A percentile compares a stretch with the other conserved stretches of the same genome.
These are phyloP conservation scores for Gouania willdenowi DNA, from an alignment of 2,797 vertebrate species.

Conservation along the genomic window DNA sequence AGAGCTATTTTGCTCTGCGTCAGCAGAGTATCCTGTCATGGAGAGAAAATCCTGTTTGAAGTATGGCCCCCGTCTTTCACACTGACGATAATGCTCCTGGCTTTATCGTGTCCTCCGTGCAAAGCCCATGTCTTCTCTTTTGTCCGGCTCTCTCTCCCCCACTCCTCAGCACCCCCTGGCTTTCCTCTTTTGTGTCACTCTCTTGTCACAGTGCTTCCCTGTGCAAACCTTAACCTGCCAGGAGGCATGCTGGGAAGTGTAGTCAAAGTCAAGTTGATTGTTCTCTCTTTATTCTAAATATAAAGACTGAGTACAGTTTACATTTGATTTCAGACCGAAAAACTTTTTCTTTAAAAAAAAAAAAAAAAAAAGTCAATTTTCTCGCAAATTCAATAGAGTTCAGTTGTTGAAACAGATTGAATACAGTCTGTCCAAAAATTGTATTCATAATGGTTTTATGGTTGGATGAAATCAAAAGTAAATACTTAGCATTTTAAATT, in stretches of 20 bases:
- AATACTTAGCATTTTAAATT: slow-evolving; percentile 78
- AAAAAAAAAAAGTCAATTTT: too few relatives aligned
- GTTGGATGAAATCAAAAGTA: slow-evolving; percentile 57
- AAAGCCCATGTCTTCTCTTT: slow-evolving; percentile 83
- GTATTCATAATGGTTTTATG: slow-evolving; percentile 42
- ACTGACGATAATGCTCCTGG: slow-evolving; percentile 80
- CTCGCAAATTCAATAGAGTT: too few relatives aligned
- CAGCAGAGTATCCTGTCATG: slow-evolving; percentile 80
- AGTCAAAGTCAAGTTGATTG: slow-evolving; percentile 67
- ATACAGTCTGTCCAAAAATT: too few relatives aligned
- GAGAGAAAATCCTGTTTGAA: slow-evolving; percentile 84
- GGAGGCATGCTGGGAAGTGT: slow-evolving; percentile 81
- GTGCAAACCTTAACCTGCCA: slow-evolving; percentile 67
- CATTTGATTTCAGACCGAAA: too few relatives aligned
- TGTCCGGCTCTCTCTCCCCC: slow-evolving; percentile 74
- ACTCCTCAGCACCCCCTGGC: slow-evolving; percentile 75
- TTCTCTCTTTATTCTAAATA: too few relatives aligned
- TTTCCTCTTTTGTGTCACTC: slow-evolving; percentile 77
- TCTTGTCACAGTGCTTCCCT: slow-evolving; percentile 73
- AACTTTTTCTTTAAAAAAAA: too few relatives aligned
- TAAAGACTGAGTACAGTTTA: slow-evolving; percentile 7
- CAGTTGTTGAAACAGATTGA: too few relatives aligned
- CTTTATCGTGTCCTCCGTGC: slow-evolving; percentile 82
- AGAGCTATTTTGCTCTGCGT: slow-evolving; percentile 75
- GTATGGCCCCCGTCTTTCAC: slow-evolving; percentile 83